These are phyloP conservation scores for Ophioninae sp. DNA, from an alignment of 2,888 invertebrate species.

Conservation along the genomic window DNA sequence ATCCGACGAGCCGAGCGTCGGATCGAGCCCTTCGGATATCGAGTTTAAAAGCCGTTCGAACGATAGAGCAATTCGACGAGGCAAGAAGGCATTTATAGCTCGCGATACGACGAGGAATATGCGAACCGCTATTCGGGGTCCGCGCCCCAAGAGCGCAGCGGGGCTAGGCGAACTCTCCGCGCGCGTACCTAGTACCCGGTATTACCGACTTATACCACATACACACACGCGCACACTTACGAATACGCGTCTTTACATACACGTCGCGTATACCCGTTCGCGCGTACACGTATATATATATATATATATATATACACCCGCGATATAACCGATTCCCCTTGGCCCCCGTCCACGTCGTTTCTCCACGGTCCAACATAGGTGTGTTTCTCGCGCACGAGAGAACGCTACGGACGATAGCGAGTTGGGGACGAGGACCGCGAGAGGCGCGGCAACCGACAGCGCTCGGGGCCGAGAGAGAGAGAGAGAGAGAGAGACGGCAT, in stretches of 20 bases:
- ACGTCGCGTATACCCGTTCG: not conserved
- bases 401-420: constrained; percentile 33
- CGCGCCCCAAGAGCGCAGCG: constrained; percentile 44
- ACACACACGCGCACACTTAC: constrained; percentile 1
- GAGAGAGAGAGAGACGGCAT: constrained; percentile 33
- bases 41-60: not conserved
- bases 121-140: constrained; percentile 77
- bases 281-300: constrained; percentile 23
- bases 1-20: too few relatives aligned
- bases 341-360: constrained; percentile 53
- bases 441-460: constrained; percentile 1
- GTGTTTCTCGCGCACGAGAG: constrained; percentile 60
- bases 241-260: constrained; percentile 31
- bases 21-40: not conserved
- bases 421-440: constrained; percentile 4
- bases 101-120: constrained; percentile 75
- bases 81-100: constrained; percentile 9
- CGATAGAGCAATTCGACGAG: constrained; percentile 6
- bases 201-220: constrained; percentile 75
- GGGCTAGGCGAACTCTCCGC: constrained; percentile 64
- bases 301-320: constrained; percentile 32
- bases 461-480: constrained; percentile 8
- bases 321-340: constrained; percentile 41
- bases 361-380: constrained; percentile 59
- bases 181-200: constrained; percentile 78